Base-by-base conservation (phyloP, 2,797 vertebrate genomes). In the Calcarius lapponicus region DNA sequence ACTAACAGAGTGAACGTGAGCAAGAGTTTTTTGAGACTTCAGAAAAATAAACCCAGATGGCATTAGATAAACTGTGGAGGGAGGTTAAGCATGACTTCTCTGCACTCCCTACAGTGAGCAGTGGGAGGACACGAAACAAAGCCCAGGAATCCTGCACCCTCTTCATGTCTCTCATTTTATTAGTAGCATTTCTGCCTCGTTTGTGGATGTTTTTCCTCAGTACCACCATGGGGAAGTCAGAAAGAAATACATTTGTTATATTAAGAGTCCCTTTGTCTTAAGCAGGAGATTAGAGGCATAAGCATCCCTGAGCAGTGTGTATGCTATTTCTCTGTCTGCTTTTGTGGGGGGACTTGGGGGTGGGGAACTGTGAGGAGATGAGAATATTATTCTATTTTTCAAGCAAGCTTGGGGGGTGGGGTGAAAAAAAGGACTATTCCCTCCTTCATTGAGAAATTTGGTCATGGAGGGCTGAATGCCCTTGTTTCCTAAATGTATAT, bases 401-500 rank as follows among this genome's bases (percentile, higher is more conserved):
- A 72, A 73, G 50, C 17, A 85, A 65, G 51, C 88, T 81, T 51
- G 47, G 32, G 51, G 65, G 79, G 5, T 13, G 29, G 36, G 16
- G 31, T 87, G 40, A 45, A 84, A 80, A 80, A 56, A 96, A 90
- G 50, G 42, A 50, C 43, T 2, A 9, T 79, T 86, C n/a, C 81
- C 57, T 89, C 84, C 73, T 90, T 93, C 70, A 61, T 47, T 88
- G 71, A 93, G 88, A 92, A 93, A 56, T 94, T 95, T 95, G 74
- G 92, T 92, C 95, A 95, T 95, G 94, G 66, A 94, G 84, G 65
- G 16, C 82, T 91, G 91, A 40, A 66, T 92, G 83, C 66, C 88
- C 92, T 94, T 94, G 58, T 93, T 96, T 94, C 92, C 81, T 92
- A 96, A 96, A 97, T 93, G 84, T 94, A 94, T 94, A 91, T 91